Conservation (phyloP, 2,113 vertebrate genomes). For the Typhlomys cinereus region DNA sequence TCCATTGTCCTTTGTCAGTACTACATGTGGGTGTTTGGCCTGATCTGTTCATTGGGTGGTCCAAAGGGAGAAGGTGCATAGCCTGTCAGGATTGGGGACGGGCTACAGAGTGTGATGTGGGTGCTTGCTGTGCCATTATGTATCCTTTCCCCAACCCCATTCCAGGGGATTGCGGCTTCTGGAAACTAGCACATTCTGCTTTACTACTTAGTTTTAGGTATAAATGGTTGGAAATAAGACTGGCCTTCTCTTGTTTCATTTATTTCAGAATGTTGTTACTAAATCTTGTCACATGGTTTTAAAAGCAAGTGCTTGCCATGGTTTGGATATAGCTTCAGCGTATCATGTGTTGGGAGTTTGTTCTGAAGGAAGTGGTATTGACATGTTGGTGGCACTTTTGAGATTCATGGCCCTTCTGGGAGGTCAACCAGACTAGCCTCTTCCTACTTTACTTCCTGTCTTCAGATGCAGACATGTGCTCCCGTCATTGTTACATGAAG, state of each 20-base stretch:
- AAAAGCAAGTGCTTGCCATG: not conserved
- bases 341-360: not conserved
- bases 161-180: not conserved
- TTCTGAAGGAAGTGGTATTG: not conserved
- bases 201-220: not conserved
- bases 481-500: not conserved
- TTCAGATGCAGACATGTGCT: too few relatives aligned
- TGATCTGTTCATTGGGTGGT: not conserved
- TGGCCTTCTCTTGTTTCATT: not conserved
- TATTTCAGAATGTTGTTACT: not conserved
- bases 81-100: not conserved
- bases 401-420: not conserved
- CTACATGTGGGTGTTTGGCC: not conserved
- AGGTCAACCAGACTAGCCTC: not conserved
- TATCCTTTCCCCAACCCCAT: accelerated
- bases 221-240: not conserved
- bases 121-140: not conserved
- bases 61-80: not conserved
- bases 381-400: not conserved
- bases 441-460: not conserved
- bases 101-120: not conserved
- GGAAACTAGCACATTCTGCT: not conserved
- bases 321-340: not conserved
- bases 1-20: not conserved
- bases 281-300: not conserved